These are phyloP conservation scores for Morpho deidamia DNA, from an alignment of 2,888 invertebrate genomes.

Conservation along the genomic window DNA sequence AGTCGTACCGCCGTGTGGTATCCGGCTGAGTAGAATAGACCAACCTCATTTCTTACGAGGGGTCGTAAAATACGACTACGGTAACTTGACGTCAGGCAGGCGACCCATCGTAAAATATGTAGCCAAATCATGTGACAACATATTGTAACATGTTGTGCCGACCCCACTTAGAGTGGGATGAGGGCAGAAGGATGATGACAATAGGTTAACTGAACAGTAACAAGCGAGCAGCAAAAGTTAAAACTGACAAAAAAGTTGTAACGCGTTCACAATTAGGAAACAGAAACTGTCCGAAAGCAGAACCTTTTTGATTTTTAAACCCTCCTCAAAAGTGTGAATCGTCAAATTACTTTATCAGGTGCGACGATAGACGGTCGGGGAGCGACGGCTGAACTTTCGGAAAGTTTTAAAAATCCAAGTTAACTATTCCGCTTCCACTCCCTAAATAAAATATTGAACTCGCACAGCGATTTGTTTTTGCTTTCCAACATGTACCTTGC, in stretches of 20 bases:
- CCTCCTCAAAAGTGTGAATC: constrained; percentile 71
- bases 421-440: constrained; percentile 54
- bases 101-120: no score
- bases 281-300: constrained; percentile 28
- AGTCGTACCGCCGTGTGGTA: no score
- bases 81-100: no score
- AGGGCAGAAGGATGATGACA: no score
- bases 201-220: no score
- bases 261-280: constrained; percentile 54
- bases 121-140: no score
- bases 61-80: no score
- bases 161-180: no score
- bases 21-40: no score
- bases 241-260: constrained; percentile 46
- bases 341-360: constrained; percentile 73
- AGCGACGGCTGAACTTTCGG: constrained; percentile 55
- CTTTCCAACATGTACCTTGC: constrained; percentile 38
- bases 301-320: constrained; percentile 58
- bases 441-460: constrained; percentile 67
- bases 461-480: constrained; percentile 52
- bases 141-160: no score
- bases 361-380: constrained; percentile 57
- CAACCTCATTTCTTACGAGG: no score
- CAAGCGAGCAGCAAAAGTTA: constrained; percentile 43
- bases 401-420: constrained; percentile 77